Percentiles rank a stretch among this genome's conserved stretches.
phyloP scores from a whole-genome alignment of 1,140 invertebrate genomes.

The Pseudobourletiella spinata region DNA sequence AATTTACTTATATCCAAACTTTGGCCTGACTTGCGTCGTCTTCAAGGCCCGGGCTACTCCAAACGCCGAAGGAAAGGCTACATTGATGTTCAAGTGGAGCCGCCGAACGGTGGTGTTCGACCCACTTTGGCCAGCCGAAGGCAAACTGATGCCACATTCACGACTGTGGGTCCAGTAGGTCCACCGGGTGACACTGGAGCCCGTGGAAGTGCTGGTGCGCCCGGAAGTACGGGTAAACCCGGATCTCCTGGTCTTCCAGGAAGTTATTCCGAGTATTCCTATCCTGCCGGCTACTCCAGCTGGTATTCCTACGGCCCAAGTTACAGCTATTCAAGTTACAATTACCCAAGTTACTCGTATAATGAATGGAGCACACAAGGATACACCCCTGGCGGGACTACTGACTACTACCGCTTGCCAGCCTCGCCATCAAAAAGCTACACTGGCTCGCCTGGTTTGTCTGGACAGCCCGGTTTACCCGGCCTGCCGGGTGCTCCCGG shows the following conservation, averaged over 20 bases:
- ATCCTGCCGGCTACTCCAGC: too few relatives aligned
- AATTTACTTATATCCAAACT: neutral
- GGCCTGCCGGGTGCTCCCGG: neutral
- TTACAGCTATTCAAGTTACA: neutral
- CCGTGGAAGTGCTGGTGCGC: neutral
- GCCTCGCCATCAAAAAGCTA: too few relatives aligned
- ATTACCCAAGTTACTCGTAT: neutral
- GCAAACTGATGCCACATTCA: neutral
- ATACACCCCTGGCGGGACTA: too few relatives aligned
- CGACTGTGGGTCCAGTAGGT: neutral
- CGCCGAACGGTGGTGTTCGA: too few relatives aligned
- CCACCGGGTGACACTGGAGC: neutral
- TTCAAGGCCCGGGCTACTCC: neutral
- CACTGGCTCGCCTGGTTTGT: neutral
- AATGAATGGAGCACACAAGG: too few relatives aligned
- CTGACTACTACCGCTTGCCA: too few relatives aligned
- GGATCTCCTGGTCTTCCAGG: neutral
- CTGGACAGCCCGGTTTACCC: neutral
- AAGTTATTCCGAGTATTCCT: too few relatives aligned
- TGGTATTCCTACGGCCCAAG: neutral
- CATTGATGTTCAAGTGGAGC: neutral
- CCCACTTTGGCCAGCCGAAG: too few relatives aligned
- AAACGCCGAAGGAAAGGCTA: neutral
- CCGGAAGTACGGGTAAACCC: neutral
- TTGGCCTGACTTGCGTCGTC: neutral